Evolutionary conservation across 2,113 vertebrate species (phyloP).

Genomic region (Chitala chitala): DNA sequence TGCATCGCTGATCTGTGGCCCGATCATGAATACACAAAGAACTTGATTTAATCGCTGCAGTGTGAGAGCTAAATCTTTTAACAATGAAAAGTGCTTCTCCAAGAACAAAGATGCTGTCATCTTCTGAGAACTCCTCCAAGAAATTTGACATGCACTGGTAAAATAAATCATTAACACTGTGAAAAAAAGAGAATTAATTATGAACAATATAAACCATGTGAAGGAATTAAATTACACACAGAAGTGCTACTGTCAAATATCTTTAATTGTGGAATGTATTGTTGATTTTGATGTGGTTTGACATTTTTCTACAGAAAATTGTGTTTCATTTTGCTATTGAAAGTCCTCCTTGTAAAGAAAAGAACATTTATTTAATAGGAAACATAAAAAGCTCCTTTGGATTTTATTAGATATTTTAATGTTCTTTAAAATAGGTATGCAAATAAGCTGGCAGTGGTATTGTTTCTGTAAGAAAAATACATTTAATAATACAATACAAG

Average conservation of each 20-base stretch:
- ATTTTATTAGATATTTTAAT: slow-evolving; percentile 3
- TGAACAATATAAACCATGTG: not conserved
- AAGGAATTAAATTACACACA: not conserved
- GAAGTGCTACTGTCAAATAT: too few relatives aligned
- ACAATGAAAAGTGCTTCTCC: not conserved
- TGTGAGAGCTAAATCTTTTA: slow-evolving; percentile 30
- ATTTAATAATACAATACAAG: too few relatives aligned
- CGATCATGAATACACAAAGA: slow-evolving; percentile 39
- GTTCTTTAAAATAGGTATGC: not conserved
- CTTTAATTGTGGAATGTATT: not conserved
- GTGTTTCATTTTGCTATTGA: not conserved
- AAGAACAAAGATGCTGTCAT: slow-evolving; percentile 22
- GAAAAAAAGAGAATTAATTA: not conserved
- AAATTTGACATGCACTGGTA: not conserved
- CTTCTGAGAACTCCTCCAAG: not conserved
- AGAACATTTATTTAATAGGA: too few relatives aligned
- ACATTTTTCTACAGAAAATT: too few relatives aligned
- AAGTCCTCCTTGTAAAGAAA: too few relatives aligned
- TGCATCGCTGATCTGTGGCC: slow-evolving; percentile 38
- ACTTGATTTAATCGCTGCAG: slow-evolving; percentile 19
- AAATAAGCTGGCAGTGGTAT: not conserved
- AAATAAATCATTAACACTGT: not conserved
- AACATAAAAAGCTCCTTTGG: too few relatives aligned
- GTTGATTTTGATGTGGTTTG: not conserved
- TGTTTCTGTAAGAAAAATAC: too few relatives aligned